phyloP scores from a whole-genome alignment of 2,888 invertebrate genomes.

The Pandemis corylana region DNA sequence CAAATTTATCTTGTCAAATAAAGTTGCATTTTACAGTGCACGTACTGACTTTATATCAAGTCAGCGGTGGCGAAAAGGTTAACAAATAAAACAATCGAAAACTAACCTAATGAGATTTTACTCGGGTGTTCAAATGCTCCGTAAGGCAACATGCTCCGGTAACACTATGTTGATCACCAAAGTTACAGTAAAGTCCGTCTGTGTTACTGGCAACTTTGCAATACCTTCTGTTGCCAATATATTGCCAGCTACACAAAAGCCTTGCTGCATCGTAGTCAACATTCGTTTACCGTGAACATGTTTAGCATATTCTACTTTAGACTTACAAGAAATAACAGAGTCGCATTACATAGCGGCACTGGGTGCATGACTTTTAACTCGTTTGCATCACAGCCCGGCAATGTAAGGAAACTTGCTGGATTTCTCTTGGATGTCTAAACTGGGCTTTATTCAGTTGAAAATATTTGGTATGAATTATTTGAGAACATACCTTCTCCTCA shows the following conservation, averaged over 20 bases:
- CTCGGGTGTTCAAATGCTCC: neutral
- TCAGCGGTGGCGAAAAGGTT: too few species aligned
- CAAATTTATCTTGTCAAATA: too few species aligned
- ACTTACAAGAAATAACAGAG: too few species aligned
- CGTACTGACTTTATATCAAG: too few species aligned
- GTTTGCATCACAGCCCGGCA: too few species aligned
- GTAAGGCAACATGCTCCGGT: neutral
- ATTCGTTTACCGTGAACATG: neutral
- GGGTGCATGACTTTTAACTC: too few species aligned
- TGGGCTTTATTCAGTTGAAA: neutral
- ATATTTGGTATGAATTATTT: constrained; percentile 33
- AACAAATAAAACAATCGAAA: neutral
- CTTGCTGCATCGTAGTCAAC: neutral
- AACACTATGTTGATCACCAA: neutral
- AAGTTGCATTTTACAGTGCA: too few species aligned
- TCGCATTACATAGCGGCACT: too few species aligned
- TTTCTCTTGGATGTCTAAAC: too few species aligned
- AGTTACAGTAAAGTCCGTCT: neutral
- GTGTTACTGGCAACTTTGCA: neutral
- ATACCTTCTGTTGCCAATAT: too few species aligned
- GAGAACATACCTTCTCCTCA: constrained; percentile 96
- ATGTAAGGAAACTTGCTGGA: too few species aligned
- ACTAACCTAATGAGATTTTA: neutral
- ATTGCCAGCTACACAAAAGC: neutral
- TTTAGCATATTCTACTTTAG: too few species aligned